phyloP scores from a whole-genome alignment of 2,888 invertebrate species.

The Bruchidius siliquastri region DNA sequence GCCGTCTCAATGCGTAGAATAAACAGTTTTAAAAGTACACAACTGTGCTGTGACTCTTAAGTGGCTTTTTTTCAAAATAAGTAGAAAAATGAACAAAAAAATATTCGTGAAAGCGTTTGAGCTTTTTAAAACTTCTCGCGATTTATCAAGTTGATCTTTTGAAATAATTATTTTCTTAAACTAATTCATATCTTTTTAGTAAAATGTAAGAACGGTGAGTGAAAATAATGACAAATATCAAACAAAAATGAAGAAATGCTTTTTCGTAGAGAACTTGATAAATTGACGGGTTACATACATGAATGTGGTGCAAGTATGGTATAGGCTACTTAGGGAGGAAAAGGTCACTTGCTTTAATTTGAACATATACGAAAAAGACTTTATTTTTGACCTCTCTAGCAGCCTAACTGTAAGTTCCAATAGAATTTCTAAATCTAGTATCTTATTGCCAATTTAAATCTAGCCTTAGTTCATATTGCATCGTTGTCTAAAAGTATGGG shows the following conservation, averaged over 20 bases:
- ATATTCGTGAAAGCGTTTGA: conserved; percentile 39
- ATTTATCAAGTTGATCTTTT: conserved; percentile 26
- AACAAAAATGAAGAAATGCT: conserved; percentile 13
- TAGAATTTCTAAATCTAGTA: conserved; percentile 46
- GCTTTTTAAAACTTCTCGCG: conserved; percentile 36
- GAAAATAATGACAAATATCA: conserved; percentile 16
- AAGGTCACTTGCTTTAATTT: conserved; percentile 37
- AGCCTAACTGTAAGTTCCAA: conserved; percentile 44
- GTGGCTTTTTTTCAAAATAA: conserved; percentile 53
- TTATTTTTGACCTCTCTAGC: conserved; percentile 36
- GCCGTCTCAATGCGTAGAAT: conserved; percentile 30
- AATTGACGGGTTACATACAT: conserved; percentile 18
- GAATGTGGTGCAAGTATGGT: conserved; percentile 38
- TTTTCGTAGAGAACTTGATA: conserved; percentile 17
- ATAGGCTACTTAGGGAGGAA: conserved; percentile 33
- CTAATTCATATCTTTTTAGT: conserved; percentile 29
- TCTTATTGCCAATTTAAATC: conserved; percentile 47
- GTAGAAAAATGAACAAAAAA: conserved; percentile 38
- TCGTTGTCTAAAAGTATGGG: not conserved
- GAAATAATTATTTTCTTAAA: conserved; percentile 15
- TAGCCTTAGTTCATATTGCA: conserved; percentile 15
- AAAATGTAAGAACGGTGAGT: conserved; percentile 25
- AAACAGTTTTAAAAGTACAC: conserved; percentile 48
- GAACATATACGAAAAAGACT: conserved; percentile 35
- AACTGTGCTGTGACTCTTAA: conserved; percentile 56